Evolutionary conservation across 2,797 vertebrate genomes (phyloP), one percentile per base, ranked within the genome.

Genomic region (Tokudaia tokunoshimensis): DNA sequence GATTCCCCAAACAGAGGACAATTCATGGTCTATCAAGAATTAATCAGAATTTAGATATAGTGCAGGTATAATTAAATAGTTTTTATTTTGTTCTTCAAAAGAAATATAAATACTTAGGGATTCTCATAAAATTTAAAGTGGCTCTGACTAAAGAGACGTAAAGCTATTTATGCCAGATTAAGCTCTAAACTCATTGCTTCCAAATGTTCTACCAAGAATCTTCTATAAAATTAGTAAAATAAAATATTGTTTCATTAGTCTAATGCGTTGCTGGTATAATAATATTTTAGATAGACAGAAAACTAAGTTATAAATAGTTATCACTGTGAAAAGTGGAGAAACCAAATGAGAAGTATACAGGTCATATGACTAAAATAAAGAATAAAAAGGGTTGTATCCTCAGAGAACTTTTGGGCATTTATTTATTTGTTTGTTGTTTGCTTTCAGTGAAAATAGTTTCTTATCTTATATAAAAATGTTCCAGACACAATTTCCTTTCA

Each of bases 171-270:
- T 87, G 20, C 29, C 70, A 70, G 0, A 9, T 41, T 26, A 93
- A 96, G 74, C 22, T 26, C 26, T 2, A 67, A 86, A 91, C 11
- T 65, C 22, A 34, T 89, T 84, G 26, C 88, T 96, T 94, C 79
- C 47, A 65, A 94, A 76, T 80, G 65, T 87, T 19, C 63, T 75
- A 67, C 24, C 31, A 63, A 72, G 29, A 52, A 94, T 3, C 87
- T 81, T 86, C 80, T 92, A 81, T 87, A 50, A 93, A 86, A 85
- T 89, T 94, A 82, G 57, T 81, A 91, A 95, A 89, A 96, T 89
- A 34, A 91, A 89, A 76, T 87, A 44, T 61, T 79, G 26, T 80
- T 95, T 87, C 84, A 79, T 79, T 93, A 57, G 34, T 95, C 3
- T 75, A 67, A 19, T 65, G 50, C 15, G 19, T 74, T 87, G 17